phyloP scores from a whole-genome alignment of 2,113 vertebrate species.

The Boulengeromyrus knoepffleri region DNA sequence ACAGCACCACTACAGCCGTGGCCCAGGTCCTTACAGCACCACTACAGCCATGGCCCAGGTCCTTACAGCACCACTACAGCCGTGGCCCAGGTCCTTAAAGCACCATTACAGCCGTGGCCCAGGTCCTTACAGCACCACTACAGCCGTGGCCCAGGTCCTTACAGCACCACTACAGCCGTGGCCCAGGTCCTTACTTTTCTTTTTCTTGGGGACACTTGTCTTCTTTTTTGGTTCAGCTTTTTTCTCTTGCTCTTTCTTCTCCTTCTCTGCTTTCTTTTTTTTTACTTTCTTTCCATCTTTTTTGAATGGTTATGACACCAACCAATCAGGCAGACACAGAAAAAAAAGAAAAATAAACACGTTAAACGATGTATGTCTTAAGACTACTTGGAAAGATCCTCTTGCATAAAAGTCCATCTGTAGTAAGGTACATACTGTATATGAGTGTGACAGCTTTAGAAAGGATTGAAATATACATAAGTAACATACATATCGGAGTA shows the following conservation, averaged over 20 bases:
- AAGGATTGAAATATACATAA: neutral
- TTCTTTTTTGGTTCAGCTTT: slow-evolving; percentile 33
- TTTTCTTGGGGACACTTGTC: slow-evolving; percentile 28
- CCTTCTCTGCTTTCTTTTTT: slow-evolving; percentile 40
- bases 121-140: too few relatives aligned
- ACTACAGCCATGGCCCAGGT: too few relatives aligned
- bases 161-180: neutral
- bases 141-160: too few relatives aligned
- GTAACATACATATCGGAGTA: neutral
- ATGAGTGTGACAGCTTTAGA: neutral
- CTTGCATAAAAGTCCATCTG: neutral
- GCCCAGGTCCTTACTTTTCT: slow-evolving; percentile 24
- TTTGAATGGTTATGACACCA: neutral
- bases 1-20: too few relatives aligned
- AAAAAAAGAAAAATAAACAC: neutral
- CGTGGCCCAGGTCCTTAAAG: too few relatives aligned
- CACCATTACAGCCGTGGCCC: too few relatives aligned
- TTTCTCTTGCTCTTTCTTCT: slow-evolving; percentile 23
- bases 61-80: too few relatives aligned
- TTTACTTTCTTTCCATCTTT: slow-evolving; percentile 33
- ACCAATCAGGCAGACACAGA: neutral
- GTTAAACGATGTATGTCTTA: neutral
- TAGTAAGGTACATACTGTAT: neutral
- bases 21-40: too few relatives aligned
- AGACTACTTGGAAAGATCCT: neutral